Base-by-base conservation (phyloP, 2,797 vertebrate genomes). In the Smutsia temminckii region DNA sequence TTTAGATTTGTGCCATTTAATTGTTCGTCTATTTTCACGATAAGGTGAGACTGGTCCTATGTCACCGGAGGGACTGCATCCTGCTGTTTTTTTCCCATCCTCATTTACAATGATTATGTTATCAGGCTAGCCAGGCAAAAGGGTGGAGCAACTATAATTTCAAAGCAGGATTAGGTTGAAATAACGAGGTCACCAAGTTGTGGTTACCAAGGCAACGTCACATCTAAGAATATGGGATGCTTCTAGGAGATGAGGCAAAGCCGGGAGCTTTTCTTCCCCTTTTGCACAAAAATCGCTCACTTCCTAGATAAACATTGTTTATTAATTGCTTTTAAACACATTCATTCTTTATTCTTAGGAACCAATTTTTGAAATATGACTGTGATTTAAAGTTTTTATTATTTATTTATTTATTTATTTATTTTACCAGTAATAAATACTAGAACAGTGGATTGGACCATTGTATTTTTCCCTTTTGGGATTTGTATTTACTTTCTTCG, bases 111-210 rank as follows among this genome's bases (percentile, higher is more conserved):
- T 99, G 99, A 99, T 99, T 99, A 99, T 99, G 99, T 99, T 99
- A 99, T 99, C 99, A 99, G 99, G 98, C 99, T 98, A 99, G 99
- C 99, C 99, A 99, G 99, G 99, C 99, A 99, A 99, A 99, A 99
- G 99, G 99, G 99, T 99, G 99, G 99, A 99, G 99, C 99, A 99
- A 99, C 99, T 99, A 99, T 99, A 99, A 99, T 99, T 99, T 99
- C 99, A 99, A 99, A 98, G 98, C 99, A 98, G 99, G 99, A 99
- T 99, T 99, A 99, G 99, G 99, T 99, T 99, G 99, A 99, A 99
- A 99, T 99, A 99, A 99, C 99, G 99, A 99, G 99, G 99, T 99
- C 99, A 99, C 99, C 99, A 99, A 99, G 99, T 99, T 99, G 99
- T 99, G 99, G 99, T 99, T 99, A 99, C 99, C 99, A 99, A 99